Evolutionary conservation across 2,888 invertebrate species (phyloP).

Genomic region (Scaeva pyrastri): DNA sequence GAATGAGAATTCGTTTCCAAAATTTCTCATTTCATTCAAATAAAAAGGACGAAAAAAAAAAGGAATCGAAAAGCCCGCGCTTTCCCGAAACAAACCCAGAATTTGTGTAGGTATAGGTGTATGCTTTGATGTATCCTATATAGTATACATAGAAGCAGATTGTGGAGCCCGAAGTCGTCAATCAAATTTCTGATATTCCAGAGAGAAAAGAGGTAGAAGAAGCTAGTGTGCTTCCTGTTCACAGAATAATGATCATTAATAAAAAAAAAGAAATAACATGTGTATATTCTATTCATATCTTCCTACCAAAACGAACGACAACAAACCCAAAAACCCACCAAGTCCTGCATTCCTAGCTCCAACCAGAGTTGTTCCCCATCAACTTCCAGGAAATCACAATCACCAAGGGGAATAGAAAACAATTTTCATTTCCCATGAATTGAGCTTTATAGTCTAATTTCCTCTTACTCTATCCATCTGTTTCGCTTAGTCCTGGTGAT

Average conservation of each 20-base stretch:
- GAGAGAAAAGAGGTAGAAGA: conserved; percentile 5
- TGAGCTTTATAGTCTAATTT: conserved; percentile 73
- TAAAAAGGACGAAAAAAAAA: neutral
- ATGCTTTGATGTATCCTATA: conserved; percentile 17
- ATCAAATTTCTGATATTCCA: conserved; percentile 60
- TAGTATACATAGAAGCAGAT: conserved; percentile 6
- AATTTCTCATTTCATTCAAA: conserved; percentile 10
- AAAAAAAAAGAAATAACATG: conserved; percentile 1
- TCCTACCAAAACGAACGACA: conserved; percentile 18
- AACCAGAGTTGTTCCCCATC: conserved; percentile 27
- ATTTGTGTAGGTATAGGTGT: conserved; percentile 6
- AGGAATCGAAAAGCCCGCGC: neutral
- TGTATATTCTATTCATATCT: too few relatives aligned
- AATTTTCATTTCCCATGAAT: conserved; percentile 73
- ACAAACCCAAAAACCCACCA: too few relatives aligned
- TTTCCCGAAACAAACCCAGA: conserved; percentile 3
- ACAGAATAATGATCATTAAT: conserved; percentile 39
- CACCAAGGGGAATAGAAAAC: conserved; percentile 74
- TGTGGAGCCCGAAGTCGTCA: conserved; percentile 63
- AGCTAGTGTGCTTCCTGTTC: conserved; percentile 23
- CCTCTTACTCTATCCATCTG: conserved; percentile 6
- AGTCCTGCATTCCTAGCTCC: neutral
- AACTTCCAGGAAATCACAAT: conserved; percentile 67
- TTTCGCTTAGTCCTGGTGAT: conserved; percentile 3
- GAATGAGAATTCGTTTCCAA: conserved; percentile 6